Base-by-base conservation (phyloP, 2,888 invertebrate genomes). In the Dryadula phaetusa region DNA sequence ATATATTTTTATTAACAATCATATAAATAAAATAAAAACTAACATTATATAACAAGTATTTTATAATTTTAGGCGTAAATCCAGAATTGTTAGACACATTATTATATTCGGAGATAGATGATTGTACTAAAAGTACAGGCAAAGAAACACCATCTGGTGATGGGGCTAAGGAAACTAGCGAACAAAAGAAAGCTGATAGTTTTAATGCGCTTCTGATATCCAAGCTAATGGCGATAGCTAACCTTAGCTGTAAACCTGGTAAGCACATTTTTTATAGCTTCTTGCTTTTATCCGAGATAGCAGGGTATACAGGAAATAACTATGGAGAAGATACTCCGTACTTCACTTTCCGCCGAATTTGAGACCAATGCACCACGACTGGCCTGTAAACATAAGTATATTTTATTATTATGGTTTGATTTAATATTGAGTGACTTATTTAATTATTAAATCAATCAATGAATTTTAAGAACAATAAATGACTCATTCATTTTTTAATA, bases 201-300 rank as follows among this genome's bases (percentile, higher is more conserved):
- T 99, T 98, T 85, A 98, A 98, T 82, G 94, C 95, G 5, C 93
- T 95, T 67, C 92, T 99, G 46, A 96, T 98, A 58, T 97, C 98
- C 68, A 96, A 96, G 81, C 88, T 99, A 60, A 94, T 98, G 79
- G 94, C 95, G 54, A 97, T 99, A 62, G 95, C 98, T 32, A 95
- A 95, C 64, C 93, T 95, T 64, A 96, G 97, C 74, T 98, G 98
- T 87, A 98, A 98, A 88, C 96, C 96, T 76, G 95, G 98, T 97
- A 87, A 94, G 95, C 20, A 58, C 10, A 20, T 0, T 8, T 37
- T 22, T 37, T 56, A 16, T 40, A 18, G 16, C 10, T 52, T 6
- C 28, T 52, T 52, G 18, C 18, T 7, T n/a, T n/a, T n/a, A n/a
- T n/a, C n/a, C n/a, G n/a, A n/a, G n/a, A n/a, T n/a, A n/a, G n/a